These are phyloP conservation scores for Mesitornis unicolor DNA, from an alignment of 2,113 vertebrate species.

Conservation along the genomic window DNA sequence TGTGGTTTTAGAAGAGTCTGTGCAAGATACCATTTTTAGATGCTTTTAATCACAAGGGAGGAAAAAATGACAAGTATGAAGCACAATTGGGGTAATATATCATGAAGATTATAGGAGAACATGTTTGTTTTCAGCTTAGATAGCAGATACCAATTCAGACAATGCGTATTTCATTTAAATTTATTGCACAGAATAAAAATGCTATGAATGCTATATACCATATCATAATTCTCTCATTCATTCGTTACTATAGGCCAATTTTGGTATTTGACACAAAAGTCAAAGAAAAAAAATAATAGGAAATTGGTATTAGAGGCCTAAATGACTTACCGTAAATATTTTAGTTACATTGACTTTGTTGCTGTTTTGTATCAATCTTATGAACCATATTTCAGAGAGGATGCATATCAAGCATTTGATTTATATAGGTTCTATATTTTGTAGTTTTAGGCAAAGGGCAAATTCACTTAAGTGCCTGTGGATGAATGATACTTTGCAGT, in stretches of 20 bases:
- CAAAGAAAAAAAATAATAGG: neutral
- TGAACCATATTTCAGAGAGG: neutral
- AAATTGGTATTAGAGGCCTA: neutral
- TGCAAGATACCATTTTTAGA: neutral
- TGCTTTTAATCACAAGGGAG: neutral
- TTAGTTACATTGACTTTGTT: neutral
- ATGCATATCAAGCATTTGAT: neutral
- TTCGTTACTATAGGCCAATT: neutral
- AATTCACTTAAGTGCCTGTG: neutral
- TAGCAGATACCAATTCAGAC: neutral
- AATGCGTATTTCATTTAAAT: conserved; percentile 9
- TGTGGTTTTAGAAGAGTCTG: neutral
- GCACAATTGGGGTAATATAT: neutral
- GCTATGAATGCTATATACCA: fast-evolving
- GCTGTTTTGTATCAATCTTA: neutral
- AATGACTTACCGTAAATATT: neutral
- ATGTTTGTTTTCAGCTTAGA: conserved; percentile 17
- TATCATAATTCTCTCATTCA: neutral
- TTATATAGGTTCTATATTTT: neutral
- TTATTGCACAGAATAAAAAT: conserved; percentile 17
- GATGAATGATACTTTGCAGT: neutral
- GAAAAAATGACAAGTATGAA: neutral
- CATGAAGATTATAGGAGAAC: neutral
- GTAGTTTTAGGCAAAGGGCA: neutral
- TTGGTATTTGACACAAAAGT: neutral